Percentiles rank a stretch among this genome's conserved stretches.
Conservation (phyloP, 64 coral and sea anemone species). For the Pachyseris speciosa region DNA sequence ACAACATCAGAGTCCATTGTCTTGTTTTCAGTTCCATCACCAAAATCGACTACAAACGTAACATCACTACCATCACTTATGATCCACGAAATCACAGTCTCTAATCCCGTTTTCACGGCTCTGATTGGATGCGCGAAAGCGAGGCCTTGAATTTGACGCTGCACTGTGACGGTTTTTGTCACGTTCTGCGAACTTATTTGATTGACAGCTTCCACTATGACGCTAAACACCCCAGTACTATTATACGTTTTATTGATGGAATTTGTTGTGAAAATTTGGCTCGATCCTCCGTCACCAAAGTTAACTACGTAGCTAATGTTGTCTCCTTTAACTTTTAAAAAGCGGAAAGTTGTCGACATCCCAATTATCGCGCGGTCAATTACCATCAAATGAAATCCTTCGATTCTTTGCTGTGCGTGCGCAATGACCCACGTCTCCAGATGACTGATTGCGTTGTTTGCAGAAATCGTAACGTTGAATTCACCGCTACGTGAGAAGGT, state of each 20-base stretch:
- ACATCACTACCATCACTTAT: conserved; percentile 78
- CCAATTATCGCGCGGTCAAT: neutral
- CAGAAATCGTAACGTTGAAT: conserved; percentile 53
- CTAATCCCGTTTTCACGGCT: neutral
- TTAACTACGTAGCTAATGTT: conserved; percentile 64
- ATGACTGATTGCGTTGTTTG: conserved; percentile 66
- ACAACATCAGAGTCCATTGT: neutral
- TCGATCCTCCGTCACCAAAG: conserved; percentile 60
- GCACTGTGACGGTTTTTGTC: conserved; percentile 48
- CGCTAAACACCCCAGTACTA: neutral
- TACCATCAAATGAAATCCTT: conserved; percentile 40
- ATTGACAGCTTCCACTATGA: conserved; percentile 65
- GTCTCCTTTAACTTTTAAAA: conserved; percentile 45
- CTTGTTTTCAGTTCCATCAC: conserved; percentile 21
- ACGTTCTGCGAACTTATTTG: conserved; percentile 50
- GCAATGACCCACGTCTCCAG: conserved; percentile 37
- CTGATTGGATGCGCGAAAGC: neutral
- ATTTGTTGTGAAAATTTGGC: conserved; percentile 1
- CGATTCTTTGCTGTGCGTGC: conserved; percentile 71
- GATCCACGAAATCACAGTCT: conserved; percentile 42
- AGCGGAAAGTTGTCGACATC: neutral
- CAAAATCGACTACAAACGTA: conserved; percentile 51
- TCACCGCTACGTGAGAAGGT: conserved; percentile 24
- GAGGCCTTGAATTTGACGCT: conserved; percentile 68
- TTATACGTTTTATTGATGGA: conserved; percentile 29